phyloP scores from a whole-genome alignment of 2,113 vertebrate species.

The Burhinus bistriatus region DNA sequence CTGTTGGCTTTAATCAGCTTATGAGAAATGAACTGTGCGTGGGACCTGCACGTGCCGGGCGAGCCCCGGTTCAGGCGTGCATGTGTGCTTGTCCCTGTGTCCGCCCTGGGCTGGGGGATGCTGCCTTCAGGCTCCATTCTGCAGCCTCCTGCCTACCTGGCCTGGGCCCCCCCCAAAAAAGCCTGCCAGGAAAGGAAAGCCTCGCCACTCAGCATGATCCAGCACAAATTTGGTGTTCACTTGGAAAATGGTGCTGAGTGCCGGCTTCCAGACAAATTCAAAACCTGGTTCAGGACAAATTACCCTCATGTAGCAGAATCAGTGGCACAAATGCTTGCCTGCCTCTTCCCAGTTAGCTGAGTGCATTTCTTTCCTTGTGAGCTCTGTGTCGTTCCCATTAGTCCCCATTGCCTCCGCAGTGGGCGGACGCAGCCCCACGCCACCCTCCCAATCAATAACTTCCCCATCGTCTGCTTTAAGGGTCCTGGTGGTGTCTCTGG shows the following conservation, averaged over 20 bases:
- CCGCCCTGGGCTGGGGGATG: not conserved
- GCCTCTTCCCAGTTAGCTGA: not conserved
- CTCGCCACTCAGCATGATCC: not conserved
- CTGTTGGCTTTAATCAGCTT: conserved; percentile 29
- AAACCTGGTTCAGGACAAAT: not conserved
- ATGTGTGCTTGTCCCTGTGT: not conserved
- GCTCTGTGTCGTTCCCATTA: not conserved
- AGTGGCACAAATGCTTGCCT: not conserved
- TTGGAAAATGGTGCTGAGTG: not conserved
- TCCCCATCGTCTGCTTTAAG: not conserved
- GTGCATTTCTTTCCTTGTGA: rapidly evolving
- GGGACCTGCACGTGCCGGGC: not conserved
- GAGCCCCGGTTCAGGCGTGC: not conserved
- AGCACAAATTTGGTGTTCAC: not conserved
- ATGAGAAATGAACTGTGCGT: not conserved
- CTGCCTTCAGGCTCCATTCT: not conserved
- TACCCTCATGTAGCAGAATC: not conserved
- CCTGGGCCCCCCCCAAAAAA: rapidly evolving
- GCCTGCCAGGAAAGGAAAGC: not conserved
- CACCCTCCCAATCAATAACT: not conserved
- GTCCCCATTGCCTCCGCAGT: not conserved
- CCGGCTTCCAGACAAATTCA: not conserved
- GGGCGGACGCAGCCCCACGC: rapidly evolving
- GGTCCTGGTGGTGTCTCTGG: not conserved
- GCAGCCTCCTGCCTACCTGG: not conserved